These are phyloP conservation scores for Lepidocyrtinus sp. DNA, from an alignment of 2,888 invertebrate species.

Conservation along the genomic window DNA sequence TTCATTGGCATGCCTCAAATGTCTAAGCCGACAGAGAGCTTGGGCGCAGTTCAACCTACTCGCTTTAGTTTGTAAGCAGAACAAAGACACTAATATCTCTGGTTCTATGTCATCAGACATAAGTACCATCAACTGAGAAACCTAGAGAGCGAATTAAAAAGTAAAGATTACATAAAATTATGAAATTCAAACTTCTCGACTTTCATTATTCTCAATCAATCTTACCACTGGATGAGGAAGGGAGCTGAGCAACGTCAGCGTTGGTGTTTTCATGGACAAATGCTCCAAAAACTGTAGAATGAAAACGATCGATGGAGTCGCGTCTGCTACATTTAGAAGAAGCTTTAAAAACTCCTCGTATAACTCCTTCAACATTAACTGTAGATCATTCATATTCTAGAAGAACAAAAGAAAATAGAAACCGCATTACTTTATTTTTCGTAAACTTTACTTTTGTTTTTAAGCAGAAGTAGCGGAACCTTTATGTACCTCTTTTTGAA, in stretches of 20 bases:
- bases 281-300: constrained; percentile 65
- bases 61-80: constrained; percentile 54
- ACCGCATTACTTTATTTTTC: too few relatives aligned
- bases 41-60: constrained; percentile 62
- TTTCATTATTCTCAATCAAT: too few relatives aligned
- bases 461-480: not conserved
- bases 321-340: constrained; percentile 47
- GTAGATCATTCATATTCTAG: constrained; percentile 49
- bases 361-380: constrained; percentile 62
- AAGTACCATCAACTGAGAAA: constrained; percentile 59
- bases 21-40: constrained; percentile 62
- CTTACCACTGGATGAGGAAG: constrained; percentile 62
- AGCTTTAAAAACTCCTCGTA: constrained; percentile 64
- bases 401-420: constrained; percentile 23
- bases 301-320: constrained; percentile 64
- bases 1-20: constrained; percentile 49
- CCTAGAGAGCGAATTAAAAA: constrained; percentile 38
- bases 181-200: not conserved
- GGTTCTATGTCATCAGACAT: constrained; percentile 64
- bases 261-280: constrained; percentile 62
- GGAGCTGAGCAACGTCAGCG: constrained; percentile 51
- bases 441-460: too few relatives aligned
- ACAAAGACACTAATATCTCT: constrained; percentile 53
- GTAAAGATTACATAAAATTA: not conserved
- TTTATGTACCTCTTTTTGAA: constrained; percentile 43